Conservation (phyloP, 1,140 invertebrate genomes). For the Pogonognathellus flavescens region DNA sequence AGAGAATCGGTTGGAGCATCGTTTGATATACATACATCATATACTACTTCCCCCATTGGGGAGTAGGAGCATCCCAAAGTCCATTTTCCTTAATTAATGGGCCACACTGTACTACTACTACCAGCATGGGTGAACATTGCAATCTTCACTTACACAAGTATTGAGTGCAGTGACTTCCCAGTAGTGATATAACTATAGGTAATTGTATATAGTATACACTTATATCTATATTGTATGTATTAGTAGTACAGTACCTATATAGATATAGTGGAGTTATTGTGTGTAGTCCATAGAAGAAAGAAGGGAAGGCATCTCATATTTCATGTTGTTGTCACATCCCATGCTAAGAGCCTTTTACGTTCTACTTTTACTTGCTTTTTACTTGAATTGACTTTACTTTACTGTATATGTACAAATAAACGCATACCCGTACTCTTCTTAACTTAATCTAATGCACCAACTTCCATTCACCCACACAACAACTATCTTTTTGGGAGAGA, state of each 20-base stretch:
- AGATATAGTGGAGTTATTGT: background rate
- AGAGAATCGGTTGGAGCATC: no score
- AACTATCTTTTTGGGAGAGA: background rate
- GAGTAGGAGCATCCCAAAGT: no score
- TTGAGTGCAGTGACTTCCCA: no score
- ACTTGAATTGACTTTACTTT: constrained; percentile 14
- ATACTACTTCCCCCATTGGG: no score
- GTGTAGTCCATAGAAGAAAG: background rate
- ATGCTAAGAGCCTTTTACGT: constrained; percentile 54
- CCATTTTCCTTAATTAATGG: no score
- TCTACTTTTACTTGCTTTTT: constrained; percentile 23
- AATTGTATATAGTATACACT: no score
- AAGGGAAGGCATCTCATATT: constrained; percentile 47
- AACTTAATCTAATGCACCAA: constrained; percentile 24
- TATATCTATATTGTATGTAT: no score
- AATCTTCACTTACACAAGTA: no score
- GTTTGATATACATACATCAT: no score
- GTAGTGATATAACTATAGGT: no score
- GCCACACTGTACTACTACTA: no score
- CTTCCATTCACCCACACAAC: constrained; percentile 1
- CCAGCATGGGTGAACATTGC: no score
- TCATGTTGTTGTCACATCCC: constrained; percentile 52
- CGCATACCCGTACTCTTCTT: background rate
- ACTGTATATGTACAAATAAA: background rate
- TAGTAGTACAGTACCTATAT: background rate